Base-by-base conservation (phyloP, 2,888 invertebrate species). In the Brachyptera risi region DNA sequence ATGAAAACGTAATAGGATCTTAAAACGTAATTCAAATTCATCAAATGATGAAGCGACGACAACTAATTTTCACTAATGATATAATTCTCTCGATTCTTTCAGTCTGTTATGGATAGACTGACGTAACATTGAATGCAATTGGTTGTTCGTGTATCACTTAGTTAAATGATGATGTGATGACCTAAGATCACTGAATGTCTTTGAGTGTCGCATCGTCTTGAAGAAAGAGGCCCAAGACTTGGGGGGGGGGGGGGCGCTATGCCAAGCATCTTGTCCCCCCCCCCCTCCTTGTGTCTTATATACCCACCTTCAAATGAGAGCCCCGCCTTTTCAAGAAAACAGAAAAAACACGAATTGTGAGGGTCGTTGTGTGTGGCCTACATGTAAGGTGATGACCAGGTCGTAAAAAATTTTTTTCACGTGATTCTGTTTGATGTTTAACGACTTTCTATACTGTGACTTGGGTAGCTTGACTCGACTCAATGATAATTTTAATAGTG, bases 1-100 rank as follows among this genome's bases (percentile, higher is more conserved):
- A n/a, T n/a, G n/a, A n/a, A n/a, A n/a, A n/a, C n/a, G n/a, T n/a
- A n/a, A n/a, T n/a, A n/a, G n/a, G n/a, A n/a, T n/a, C n/a, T n/a
- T n/a, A n/a, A n/a, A n/a, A n/a, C n/a, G n/a, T n/a, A n/a, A n/a
- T n/a, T n/a, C n/a, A n/a, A n/a, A n/a, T n/a, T n/a, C n/a, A n/a
- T n/a, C n/a, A n/a, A n/a, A n/a, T n/a, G n/a, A n/a, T n/a, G n/a
- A n/a, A n/a, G n/a, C n/a, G n/a, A n/a, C n/a, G n/a, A n/a, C n/a
- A n/a, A n/a, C n/a, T n/a, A n/a, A n/a, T n/a, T n/a, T 51, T 51
- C 50, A 27, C 54, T 54, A 37, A 54, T 31, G 35, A 54, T n/a
- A 31, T 35, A 54, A 54, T 37, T 54, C 37, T 17, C 15, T 4
- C 7, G 21, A 24, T 13, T 13, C 11, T n/a, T 1, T 13, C 44